Percentiles rank a stretch among this genome's conserved stretches.
Conservation (phyloP, 2,888 invertebrate species). For the Barypeithes pellucidus region DNA sequence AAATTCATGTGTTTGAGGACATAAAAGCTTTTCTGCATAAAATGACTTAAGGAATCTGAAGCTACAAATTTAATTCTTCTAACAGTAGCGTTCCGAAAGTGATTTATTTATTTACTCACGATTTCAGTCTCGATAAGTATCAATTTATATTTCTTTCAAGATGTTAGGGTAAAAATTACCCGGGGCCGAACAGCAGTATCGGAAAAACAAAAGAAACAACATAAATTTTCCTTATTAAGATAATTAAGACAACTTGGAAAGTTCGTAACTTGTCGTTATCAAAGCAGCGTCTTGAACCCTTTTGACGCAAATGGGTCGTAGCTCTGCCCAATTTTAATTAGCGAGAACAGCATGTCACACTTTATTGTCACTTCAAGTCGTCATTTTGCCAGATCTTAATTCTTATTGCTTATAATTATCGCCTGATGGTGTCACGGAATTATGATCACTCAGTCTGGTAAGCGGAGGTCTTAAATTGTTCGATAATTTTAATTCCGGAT, state of each 20-base stretch:
- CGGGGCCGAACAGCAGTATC: slow-evolving; percentile 4
- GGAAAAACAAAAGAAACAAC: slow-evolving; percentile 32
- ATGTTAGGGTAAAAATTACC: not conserved
- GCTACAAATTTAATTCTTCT: too few relatives aligned
- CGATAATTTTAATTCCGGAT: slow-evolving; percentile 47
- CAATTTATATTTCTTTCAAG: slow-evolving; percentile 7
- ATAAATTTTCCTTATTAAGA: slow-evolving; percentile 45
- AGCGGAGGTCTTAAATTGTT: slow-evolving; percentile 42
- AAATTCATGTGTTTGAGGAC: too few relatives aligned
- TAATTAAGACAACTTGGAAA: slow-evolving; percentile 48
- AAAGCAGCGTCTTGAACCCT: slow-evolving; percentile 50
- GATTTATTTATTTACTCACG: too few relatives aligned
- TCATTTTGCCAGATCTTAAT: slow-evolving; percentile 56
- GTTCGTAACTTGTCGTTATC: slow-evolving; percentile 43
- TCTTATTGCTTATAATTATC: slow-evolving; percentile 55
- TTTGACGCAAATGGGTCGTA: slow-evolving; percentile 55
- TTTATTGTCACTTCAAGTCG: slow-evolving; percentile 58
- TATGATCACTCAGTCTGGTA: slow-evolving; percentile 51
- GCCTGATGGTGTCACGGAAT: slow-evolving; percentile 53
- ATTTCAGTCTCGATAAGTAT: not conserved
- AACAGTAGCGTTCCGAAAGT: too few relatives aligned
- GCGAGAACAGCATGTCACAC: slow-evolving; percentile 58
- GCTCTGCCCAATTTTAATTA: slow-evolving; percentile 56
- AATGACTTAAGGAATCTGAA: too few relatives aligned
- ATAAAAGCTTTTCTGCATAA: too few relatives aligned